Conservation (phyloP, 2,888 invertebrate species). For the Rhagonycha lutea region DNA sequence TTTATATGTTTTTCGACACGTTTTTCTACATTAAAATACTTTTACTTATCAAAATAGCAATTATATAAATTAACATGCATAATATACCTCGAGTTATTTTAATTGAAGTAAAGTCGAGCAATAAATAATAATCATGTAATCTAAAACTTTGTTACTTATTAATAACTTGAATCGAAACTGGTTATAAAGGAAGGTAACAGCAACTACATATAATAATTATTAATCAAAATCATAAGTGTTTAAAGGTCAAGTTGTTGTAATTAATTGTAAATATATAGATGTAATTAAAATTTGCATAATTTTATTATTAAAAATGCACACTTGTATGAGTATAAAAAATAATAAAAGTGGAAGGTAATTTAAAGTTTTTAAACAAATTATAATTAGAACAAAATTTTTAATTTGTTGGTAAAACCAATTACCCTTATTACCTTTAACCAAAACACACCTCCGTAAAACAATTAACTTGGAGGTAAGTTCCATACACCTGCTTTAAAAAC, state of each 20-base stretch:
- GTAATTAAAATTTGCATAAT: not conserved
- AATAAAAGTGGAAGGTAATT: not conserved
- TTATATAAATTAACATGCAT: not conserved
- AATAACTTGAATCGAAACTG: not conserved
- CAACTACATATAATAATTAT: not conserved
- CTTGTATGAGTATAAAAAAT: not conserved
- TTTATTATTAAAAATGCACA: not conserved
- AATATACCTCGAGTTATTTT: not conserved
- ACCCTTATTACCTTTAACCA: slow-evolving; percentile 19
- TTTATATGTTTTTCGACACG: not conserved
- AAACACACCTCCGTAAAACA: slow-evolving; percentile 15
- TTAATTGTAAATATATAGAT: not conserved
- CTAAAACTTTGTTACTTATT: not conserved
- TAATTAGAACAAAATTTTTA: not conserved
- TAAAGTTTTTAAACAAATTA: not conserved
- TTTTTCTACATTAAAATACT: not conserved
- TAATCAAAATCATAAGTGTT: not conserved
- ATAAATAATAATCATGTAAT: not conserved
- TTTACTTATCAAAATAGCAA: not conserved
- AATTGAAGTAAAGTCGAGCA: not conserved
- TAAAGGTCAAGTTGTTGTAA: not conserved
- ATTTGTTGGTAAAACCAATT: slow-evolving; percentile 22
- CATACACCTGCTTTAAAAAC: not conserved
- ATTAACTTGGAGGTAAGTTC: slow-evolving; percentile 4
- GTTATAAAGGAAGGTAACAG: not conserved